Conservation (phyloP, 2,888 invertebrate species). For the Tetranychus truncatus region DNA sequence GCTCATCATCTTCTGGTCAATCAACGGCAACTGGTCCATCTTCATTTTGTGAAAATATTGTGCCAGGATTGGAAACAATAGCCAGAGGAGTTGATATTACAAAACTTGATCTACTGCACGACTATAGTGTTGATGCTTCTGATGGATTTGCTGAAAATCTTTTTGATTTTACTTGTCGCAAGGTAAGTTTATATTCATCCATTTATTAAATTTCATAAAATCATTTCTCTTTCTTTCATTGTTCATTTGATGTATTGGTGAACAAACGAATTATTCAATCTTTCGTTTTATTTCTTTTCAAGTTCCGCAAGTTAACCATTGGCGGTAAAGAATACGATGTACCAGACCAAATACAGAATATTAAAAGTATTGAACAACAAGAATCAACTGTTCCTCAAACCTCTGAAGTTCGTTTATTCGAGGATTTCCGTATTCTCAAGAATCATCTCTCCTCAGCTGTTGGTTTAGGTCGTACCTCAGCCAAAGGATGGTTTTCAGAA, state of each 20-base stretch:
- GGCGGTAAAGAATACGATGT: conserved; percentile 2
- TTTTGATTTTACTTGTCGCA: conserved; percentile 10
- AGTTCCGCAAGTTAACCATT: neutral
- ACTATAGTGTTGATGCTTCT: neutral
- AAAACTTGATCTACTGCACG: conserved; percentile 6
- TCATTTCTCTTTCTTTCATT: neutral
- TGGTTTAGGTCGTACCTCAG: neutral
- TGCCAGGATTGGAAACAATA: conserved; percentile 8
- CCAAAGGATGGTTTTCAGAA: conserved; percentile 5
- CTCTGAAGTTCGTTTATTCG: neutral
- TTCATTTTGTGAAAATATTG: conserved; percentile 5
- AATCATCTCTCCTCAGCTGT: neutral
- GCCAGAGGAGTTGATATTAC: conserved; percentile 10
- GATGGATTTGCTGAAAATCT: conserved; percentile 9
- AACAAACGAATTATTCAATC: neutral
- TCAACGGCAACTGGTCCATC: neutral
- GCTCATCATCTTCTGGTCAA: neutral
- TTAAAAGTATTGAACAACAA: neutral
- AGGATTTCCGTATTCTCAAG: neutral
- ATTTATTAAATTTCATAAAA: neutral
- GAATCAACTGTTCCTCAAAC: neutral
- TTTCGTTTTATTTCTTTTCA: neutral
- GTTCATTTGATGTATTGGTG: neutral
- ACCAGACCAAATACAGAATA: neutral
- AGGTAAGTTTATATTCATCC: neutral